Evolutionary conservation across 92 coral and sea anemone species (phyloP).

Genomic region (Paramuricea clavata): DNA sequence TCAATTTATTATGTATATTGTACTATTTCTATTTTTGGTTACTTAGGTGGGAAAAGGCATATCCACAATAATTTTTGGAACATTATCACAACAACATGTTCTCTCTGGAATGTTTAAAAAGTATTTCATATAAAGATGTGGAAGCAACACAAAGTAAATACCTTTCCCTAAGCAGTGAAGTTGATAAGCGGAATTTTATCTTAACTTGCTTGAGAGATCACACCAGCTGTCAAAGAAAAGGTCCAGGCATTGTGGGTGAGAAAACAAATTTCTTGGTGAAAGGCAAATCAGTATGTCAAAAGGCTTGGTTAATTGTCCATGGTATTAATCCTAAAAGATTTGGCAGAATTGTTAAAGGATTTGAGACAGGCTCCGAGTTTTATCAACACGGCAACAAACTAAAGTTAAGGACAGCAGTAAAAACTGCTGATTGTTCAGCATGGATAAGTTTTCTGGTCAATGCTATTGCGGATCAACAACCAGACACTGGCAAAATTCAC

Average conservation of each 20-base stretch:
- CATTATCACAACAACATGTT: no score
- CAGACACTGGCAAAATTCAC: background rate
- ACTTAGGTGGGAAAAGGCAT: no score
- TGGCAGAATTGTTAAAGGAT: background rate
- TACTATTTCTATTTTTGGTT: no score
- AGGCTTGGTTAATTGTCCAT: background rate
- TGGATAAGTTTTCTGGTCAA: background rate
- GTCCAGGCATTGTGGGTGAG: background rate
- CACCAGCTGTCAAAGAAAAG: no score
- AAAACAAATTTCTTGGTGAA: background rate
- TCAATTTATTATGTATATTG: no score
- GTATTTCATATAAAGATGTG: no score
- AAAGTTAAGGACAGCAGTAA: background rate
- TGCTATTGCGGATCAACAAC: background rate
- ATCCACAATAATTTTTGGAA: no score
- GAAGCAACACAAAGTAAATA: no score
- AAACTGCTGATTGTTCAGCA: background rate
- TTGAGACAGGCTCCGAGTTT: background rate
- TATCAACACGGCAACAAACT: constrained; percentile 1
- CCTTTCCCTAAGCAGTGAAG: no score
- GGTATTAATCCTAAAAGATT: background rate
- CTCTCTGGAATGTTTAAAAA: no score
- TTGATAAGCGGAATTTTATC: background rate
- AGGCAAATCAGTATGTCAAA: background rate
- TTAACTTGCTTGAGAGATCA: background rate